Percentiles rank a stretch among this genome's conserved stretches.
Evolutionary conservation across 2,113 vertebrate genomes (phyloP).

Genomic region (Ondatra zibethicus): DNA sequence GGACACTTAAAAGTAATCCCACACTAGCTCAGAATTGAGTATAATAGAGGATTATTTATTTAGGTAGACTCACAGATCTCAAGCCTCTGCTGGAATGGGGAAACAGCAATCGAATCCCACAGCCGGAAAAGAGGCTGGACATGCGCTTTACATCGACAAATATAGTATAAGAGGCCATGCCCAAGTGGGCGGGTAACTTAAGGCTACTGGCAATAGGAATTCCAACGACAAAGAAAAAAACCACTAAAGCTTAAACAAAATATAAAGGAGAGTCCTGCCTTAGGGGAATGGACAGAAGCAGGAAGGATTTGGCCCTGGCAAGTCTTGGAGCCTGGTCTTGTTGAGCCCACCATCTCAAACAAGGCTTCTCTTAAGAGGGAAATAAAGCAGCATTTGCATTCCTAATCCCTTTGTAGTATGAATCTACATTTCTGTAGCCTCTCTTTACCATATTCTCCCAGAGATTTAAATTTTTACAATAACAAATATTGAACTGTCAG

Average conservation of each 20-base stretch:
- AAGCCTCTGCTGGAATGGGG: too few species aligned
- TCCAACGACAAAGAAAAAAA: not conserved
- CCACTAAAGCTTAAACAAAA: not conserved
- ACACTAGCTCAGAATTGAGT: too few species aligned
- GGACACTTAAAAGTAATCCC: too few species aligned
- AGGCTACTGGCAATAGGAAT: too few species aligned
- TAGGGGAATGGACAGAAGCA: not conserved
- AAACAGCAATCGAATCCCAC: too few species aligned
- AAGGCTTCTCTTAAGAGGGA: not conserved
- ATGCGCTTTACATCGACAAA: too few species aligned
- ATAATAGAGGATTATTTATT: too few species aligned
- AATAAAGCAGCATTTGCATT: not conserved
- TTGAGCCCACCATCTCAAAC: not conserved
- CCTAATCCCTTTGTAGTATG: conserved; percentile 7
- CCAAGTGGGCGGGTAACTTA: too few species aligned
- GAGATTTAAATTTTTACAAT: conserved; percentile 66
- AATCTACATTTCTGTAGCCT: conserved; percentile 23
- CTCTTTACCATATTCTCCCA: conserved; percentile 31
- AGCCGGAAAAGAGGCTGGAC: too few species aligned
- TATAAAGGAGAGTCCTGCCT: not conserved
- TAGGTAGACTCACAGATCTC: too few species aligned
- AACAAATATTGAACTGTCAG: conserved; percentile 49
- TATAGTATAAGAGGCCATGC: too few species aligned
- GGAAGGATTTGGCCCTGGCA: accelerated
- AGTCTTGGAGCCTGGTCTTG: not conserved